Base-by-base conservation (phyloP, 2,113 vertebrate species). In the Oxygymnocypris stewartii region DNA sequence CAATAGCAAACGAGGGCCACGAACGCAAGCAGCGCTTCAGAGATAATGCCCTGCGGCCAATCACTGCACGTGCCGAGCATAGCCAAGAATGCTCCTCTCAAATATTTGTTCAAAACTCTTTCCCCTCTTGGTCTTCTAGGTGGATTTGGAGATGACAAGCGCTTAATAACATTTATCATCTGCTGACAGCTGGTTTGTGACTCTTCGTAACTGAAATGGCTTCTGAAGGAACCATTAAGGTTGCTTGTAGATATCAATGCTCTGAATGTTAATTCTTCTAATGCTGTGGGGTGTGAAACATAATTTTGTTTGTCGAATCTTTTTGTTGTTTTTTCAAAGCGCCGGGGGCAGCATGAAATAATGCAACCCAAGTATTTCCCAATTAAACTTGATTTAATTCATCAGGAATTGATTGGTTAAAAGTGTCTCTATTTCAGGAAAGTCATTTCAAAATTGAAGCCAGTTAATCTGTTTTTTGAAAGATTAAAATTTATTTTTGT, bases 1-100 rank as follows among this genome's bases (percentile, higher is more conserved):
- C 91, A n/a, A n/a, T n/a, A n/a, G n/a, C n/a, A n/a, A n/a, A 89
- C 85, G 89, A 91, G 47, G 54, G 84, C 78, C 69, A 42, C 16
- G 6, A 81, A 85, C 25, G 57, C 67, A 71, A 25, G 76, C 63
- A 81, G 11, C 18, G 67, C 67, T 85, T 79, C 51, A 73, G 42
- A 88, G 57, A 88, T 86, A 84, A 87, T 51, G 75, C 85, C 73
- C 74, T 63, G n/a, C n/a, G n/a, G n/a, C n/a, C n/a, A n/a, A n/a
- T n/a, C n/a, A n/a, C n/a, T n/a, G 57, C 25, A 86, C 49, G 4
- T 90, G 88, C 42, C 40, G 71, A 13, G 82, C 74, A 73, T 82
- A 65, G 85, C 84, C 35, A 79, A 79, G 25, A 82, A 40, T 73
- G 63, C 6, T 76, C 25, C 35, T 76, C 76, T 25, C 10, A 13